These are phyloP conservation scores for Cryptotis parvus DNA, from an alignment of 2,113 vertebrate genomes.

Conservation along the genomic window DNA sequence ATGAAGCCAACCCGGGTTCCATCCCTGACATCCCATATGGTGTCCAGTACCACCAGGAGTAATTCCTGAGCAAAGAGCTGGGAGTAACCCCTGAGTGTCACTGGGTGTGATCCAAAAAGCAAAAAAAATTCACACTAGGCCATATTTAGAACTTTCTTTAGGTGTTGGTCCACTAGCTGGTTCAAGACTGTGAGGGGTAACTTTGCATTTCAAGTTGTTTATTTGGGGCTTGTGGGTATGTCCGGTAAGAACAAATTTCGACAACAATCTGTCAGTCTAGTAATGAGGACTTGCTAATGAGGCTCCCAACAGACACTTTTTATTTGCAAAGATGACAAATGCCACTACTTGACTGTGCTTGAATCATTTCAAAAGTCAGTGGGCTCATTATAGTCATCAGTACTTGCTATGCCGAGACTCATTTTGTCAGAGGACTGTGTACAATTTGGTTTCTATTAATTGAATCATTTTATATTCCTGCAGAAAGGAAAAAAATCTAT, in stretches of 20 bases:
- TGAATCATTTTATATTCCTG: conserved; percentile 19
- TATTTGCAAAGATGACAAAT: conserved; percentile 73
- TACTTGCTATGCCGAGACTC: not conserved
- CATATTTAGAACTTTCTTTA: not conserved
- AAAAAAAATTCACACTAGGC: too few relatives aligned
- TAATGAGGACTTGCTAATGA: conserved; percentile 69
- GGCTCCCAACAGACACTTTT: conserved; percentile 32
- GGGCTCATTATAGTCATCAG: conserved; percentile 52
- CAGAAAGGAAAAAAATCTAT: not conserved
- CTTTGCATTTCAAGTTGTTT: conserved; percentile 38
- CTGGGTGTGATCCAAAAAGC: too few relatives aligned
- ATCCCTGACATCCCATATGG: too few relatives aligned
- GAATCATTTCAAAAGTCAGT: conserved; percentile 59
- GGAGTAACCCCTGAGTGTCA: too few relatives aligned
- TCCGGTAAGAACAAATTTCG: conserved; percentile 58
- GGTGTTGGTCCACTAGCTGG: not conserved
- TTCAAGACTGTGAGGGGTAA: conserved; percentile 6
- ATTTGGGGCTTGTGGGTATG: not conserved
- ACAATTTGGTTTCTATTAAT: conserved; percentile 53
- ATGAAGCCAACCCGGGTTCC: too few relatives aligned
- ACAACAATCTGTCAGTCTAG: conserved; percentile 58
- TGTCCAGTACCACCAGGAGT: too few relatives aligned
- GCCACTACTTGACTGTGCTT: conserved; percentile 42
- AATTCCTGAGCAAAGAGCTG: too few relatives aligned
- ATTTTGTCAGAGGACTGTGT: conserved; percentile 20